phyloP scores from a whole-genome alignment of 2,888 invertebrate genomes.

The Cantharis rustica region DNA sequence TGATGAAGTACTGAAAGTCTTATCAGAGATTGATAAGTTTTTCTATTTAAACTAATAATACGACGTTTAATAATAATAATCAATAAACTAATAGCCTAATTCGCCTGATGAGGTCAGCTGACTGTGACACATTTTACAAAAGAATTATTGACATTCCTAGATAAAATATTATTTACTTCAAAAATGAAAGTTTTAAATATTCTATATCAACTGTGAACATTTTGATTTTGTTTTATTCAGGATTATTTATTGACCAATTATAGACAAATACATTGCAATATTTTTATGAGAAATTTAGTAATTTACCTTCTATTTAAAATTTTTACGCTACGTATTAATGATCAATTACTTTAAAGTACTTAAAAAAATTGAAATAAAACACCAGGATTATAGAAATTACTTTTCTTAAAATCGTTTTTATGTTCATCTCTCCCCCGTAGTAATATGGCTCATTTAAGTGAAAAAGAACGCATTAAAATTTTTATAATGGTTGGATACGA shows the following conservation, averaged over 20 bases:
- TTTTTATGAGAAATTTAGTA: background rate
- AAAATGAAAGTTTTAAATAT: background rate
- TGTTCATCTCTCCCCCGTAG: background rate
- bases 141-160: background rate
- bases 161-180: background rate
- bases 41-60: background rate
- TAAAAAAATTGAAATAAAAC: background rate
- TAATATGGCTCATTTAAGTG: background rate
- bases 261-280: background rate
- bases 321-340: background rate
- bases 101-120: background rate
- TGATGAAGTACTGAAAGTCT: too few species aligned
- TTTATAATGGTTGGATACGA: background rate
- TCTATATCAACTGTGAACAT: background rate
- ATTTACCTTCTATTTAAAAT: background rate
- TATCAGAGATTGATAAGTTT: background rate
- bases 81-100: background rate
- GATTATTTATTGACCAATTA: background rate
- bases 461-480: background rate
- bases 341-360: background rate
- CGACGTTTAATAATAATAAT: background rate
- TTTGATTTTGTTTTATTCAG: background rate
- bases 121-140: background rate
- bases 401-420: background rate
- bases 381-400: background rate